Base-by-base conservation (phyloP, 2,888 invertebrate species). In the Opisthograptis luteolata region DNA sequence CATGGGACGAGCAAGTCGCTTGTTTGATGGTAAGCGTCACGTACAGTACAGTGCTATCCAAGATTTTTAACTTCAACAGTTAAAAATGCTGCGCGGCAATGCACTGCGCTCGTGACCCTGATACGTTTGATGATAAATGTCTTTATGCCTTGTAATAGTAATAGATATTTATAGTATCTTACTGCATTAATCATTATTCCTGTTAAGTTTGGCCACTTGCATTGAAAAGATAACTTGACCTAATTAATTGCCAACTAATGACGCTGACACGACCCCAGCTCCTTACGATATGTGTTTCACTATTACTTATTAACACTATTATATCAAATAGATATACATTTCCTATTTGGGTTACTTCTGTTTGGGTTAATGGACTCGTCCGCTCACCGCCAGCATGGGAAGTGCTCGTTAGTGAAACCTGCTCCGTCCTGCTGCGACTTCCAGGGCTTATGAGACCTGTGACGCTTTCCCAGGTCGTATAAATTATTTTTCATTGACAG, bases 281-380 rank as follows among this genome's bases (percentile, higher is more conserved):
- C 14, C 8, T 24, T 20, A 9, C 32, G 13, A 40, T 13, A 40
- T n/a, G 9, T 30, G 30, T 30, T 9, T 41, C 14, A 34, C 8
- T 14, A 10, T n/a, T 0, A 34, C 19, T 36, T 45, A 15, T 43
- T 20, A 13, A 19, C 35, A 31, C 41, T 15, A n/a, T 34, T 30
- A 31, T 24, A 42, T 19, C 25, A 25, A 24, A 34, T 44, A 52
- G 52, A 57, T 64, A 44, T 43, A 48, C n/a, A n/a, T n/a, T n/a
- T n/a, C n/a, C n/a, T n/a, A n/a, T n/a, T n/a, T n/a, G n/a, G 88
- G 87, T 84, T 79, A n/a, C n/a, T 84, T 89, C 86, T 87, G 89
- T 90, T 87, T 89, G 87, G 90, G 90, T 89, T 88, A 90, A 89
- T 90, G 81, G 89, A 85, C 87, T 86, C 88, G 87, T 89, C 90